phyloP scores from a whole-genome alignment of 1,140 invertebrate species.

The Geopemphigus sp. region DNA sequence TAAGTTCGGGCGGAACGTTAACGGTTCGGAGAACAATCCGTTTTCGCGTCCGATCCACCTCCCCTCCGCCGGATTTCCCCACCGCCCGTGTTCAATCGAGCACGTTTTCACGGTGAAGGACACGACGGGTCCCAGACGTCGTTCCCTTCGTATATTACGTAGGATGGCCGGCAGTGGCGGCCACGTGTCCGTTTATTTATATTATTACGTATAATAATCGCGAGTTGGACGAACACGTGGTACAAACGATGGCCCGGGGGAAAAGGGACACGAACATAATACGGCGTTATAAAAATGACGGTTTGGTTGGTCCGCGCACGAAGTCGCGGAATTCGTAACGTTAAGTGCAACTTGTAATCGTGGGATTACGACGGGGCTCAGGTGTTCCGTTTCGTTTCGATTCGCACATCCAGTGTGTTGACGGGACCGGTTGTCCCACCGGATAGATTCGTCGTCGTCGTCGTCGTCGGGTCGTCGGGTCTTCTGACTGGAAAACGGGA shows the following conservation, averaged over 20 bases:
- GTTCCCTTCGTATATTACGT: too few species aligned
- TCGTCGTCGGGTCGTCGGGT: background rate
- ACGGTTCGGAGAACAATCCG: too few species aligned
- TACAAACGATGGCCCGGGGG: too few species aligned
- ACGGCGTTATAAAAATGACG: background rate
- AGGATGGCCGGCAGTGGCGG: too few species aligned
- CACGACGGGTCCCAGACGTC: too few species aligned
- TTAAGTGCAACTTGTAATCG: background rate
- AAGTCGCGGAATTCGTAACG: background rate
- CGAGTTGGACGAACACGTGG: too few species aligned
- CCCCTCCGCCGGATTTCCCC: too few species aligned
- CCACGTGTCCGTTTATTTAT: too few species aligned
- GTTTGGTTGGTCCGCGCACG: background rate
- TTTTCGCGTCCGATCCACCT: too few species aligned
- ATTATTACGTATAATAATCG: too few species aligned
- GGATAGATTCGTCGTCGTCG: background rate
- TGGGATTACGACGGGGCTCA: background rate
- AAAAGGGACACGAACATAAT: background rate
- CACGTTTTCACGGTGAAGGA: background rate
- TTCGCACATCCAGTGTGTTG: conserved; percentile 35
- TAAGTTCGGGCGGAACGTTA: too few species aligned
- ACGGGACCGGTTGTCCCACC: background rate
- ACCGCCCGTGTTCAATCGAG: too few species aligned
- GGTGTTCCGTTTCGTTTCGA: conserved; percentile 25
- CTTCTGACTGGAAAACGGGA: conserved; percentile 28